Evolutionary conservation across 2,113 vertebrate species (phyloP).

Genomic region (Andinoacara biseriatus): DNA sequence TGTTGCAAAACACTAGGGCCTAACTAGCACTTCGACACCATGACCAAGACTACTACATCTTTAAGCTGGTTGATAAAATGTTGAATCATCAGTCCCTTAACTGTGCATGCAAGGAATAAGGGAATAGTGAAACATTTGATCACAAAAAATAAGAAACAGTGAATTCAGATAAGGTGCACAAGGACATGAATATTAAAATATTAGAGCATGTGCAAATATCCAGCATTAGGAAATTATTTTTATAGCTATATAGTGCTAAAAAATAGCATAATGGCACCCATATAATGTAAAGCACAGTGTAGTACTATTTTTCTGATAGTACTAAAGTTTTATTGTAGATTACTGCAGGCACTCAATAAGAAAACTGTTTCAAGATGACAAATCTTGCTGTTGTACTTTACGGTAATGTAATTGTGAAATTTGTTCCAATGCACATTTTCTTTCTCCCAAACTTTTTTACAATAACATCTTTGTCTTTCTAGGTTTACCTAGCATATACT

Average conservation of each 20-base stretch:
- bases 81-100: not conserved
- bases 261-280: not conserved
- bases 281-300: not conserved
- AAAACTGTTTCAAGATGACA: not conserved
- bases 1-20: not conserved
- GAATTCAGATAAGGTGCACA: not conserved
- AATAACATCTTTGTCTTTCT: not conserved
- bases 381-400: not conserved
- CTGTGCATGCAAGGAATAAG: not conserved
- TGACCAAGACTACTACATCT: not conserved
- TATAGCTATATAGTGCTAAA: not conserved
- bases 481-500: slow-evolving; percentile 17
- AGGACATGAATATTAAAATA: not conserved
- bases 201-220: not conserved
- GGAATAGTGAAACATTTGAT: not conserved
- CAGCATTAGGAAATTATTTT: not conserved
- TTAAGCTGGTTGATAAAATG: not conserved
- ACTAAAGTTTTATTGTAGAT: not conserved
- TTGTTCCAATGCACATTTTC: not conserved
- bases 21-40: not conserved
- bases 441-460: not conserved
- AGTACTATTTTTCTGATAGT: not conserved
- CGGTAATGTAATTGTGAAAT: not conserved
- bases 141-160: not conserved
- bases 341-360: not conserved